These are phyloP conservation scores for Aricia artaxerxes DNA, from an alignment of 2,888 invertebrate species.

Conservation along the genomic window DNA sequence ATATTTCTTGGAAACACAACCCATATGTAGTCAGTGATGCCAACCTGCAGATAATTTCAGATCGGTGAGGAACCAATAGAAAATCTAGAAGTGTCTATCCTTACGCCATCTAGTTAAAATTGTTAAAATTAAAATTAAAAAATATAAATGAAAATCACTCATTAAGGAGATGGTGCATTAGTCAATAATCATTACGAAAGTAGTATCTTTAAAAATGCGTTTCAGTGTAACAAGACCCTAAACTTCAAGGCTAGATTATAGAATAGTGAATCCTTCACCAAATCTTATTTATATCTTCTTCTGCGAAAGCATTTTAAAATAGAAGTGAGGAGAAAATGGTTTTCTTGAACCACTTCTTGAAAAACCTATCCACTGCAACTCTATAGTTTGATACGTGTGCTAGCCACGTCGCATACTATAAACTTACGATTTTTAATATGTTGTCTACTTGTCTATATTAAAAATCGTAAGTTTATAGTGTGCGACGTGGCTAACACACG, in stretches of 20 bases:
- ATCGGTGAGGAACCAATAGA: no score
- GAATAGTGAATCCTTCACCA: neutral
- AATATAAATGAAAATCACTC: no score
- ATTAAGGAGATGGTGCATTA: no score
- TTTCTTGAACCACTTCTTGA: neutral
- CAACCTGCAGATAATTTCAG: no score
- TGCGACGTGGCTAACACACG: neutral
- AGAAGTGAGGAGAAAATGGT: neutral
- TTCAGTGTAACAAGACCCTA: neutral
- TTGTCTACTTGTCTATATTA: neutral
- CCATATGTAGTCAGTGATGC: no score
- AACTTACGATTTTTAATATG: neutral
- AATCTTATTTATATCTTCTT: neutral
- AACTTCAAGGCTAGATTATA: neutral
- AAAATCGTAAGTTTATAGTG: neutral
- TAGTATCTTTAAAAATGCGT: no score
- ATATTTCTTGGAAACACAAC: no score
- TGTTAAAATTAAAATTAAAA: no score
- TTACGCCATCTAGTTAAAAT: no score
- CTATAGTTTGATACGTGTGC: slow-evolving; percentile 4
- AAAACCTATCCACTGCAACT: neutral
- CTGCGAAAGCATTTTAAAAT: neutral
- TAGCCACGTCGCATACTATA: neutral
- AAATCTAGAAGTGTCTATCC: no score
- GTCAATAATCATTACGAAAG: no score